A percentile compares a stretch with the other conserved stretches of the same genome.
Evolutionary conservation across 2,797 vertebrate species (phyloP).

Genomic region (Rhadinocentrus ornatus): DNA sequence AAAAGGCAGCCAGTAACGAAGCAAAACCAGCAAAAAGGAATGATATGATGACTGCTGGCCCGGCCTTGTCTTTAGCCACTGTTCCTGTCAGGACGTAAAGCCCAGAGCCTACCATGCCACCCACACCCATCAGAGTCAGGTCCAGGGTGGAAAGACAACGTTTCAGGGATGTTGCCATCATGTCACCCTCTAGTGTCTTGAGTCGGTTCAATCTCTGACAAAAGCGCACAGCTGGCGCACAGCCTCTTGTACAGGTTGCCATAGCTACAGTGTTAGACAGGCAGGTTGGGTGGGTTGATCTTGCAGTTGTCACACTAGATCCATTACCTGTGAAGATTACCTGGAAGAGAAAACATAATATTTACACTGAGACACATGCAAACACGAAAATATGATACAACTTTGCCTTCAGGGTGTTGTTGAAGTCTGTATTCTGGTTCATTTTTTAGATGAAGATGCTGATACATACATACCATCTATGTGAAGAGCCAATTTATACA

Average conservation of each 20-base stretch:
- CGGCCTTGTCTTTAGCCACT: constrained; percentile 91
- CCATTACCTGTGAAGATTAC: constrained; percentile 62
- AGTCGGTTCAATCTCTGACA: constrained; percentile 92
- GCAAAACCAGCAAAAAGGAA: constrained; percentile 91
- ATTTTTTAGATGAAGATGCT: neutral
- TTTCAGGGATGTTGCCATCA: constrained; percentile 92
- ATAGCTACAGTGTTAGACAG: constrained; percentile 76
- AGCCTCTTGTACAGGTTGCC: constrained; percentile 83
- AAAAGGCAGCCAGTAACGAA: constrained; percentile 93
- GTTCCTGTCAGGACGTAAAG: constrained; percentile 96
- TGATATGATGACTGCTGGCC: constrained; percentile 91
- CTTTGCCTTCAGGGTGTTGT: neutral
- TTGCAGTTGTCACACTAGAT: constrained; percentile 54
- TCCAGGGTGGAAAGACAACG: constrained; percentile 94
- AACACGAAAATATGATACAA: neutral
- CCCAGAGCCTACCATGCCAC: constrained; percentile 95
- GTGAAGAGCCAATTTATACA: neutral
- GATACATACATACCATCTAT: neutral
- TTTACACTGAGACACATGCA: constrained; percentile 3
- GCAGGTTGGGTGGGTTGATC: constrained; percentile 41
- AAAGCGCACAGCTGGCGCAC: constrained; percentile 84
- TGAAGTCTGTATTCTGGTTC: neutral
- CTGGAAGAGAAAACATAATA: constrained; percentile 54
- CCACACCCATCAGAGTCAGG: constrained; percentile 91
- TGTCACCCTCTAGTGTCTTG: constrained; percentile 92